Conservation (phyloP, 2,888 invertebrate species). For the Alsophila aescularia region DNA sequence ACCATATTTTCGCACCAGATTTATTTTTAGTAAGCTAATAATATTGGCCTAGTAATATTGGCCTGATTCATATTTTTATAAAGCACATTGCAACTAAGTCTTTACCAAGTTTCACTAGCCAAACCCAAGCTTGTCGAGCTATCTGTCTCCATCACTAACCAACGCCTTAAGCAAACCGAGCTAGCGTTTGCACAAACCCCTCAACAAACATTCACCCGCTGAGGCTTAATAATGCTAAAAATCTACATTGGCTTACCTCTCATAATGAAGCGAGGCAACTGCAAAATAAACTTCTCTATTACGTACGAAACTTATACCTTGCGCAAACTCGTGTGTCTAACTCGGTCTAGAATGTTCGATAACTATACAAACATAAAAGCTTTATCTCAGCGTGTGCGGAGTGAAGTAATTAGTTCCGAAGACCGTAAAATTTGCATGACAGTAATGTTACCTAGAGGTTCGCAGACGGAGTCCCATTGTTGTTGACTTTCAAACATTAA, state of each 20-base stretch:
- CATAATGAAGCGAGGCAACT: constrained; percentile 56
- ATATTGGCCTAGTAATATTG: too few relatives aligned
- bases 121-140: too few relatives aligned
- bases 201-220: constrained; percentile 5
- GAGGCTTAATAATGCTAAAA: constrained; percentile 22
- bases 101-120: too few relatives aligned
- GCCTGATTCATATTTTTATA: too few relatives aligned
- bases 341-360: constrained; percentile 51
- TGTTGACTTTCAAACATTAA: constrained; percentile 35
- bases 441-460: constrained; percentile 38
- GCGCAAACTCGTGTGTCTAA: constrained; percentile 57
- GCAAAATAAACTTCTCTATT: constrained; percentile 69
- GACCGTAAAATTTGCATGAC: constrained; percentile 72
- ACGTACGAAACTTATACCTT: constrained; percentile 68
- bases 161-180: neutral
- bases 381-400: constrained; percentile 60
- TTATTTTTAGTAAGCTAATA: too few relatives aligned
- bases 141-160: neutral
- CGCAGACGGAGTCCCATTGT: constrained; percentile 35
- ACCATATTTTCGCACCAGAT: too few relatives aligned
- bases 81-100: too few relatives aligned
- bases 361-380: constrained; percentile 67
- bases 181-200: constrained; percentile 41
- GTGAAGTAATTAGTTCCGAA: constrained; percentile 72
- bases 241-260: constrained; percentile 16